Evolutionary conservation across 2,888 invertebrate species (phyloP), one percentile per base, ranked within the genome.

Genomic region (Trichopria drosophilae): DNA sequence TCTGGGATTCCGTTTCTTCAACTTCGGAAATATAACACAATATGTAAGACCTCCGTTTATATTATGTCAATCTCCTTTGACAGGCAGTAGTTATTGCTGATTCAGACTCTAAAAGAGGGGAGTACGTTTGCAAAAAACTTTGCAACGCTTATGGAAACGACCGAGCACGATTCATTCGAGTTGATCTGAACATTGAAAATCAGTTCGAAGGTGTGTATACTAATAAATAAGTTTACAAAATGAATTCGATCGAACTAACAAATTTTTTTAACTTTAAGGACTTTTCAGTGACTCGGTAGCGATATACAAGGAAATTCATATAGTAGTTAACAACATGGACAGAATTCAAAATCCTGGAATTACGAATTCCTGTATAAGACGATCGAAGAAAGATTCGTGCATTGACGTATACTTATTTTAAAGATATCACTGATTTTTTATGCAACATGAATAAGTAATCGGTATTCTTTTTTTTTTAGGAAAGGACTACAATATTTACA

Each of bases 71-170:
- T 16, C 34, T 10, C n/a, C 10, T 39, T 22, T 32, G n/a, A 34
- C 28, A 69, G 60, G 53, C 65, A 60, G 72, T 77, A 6, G 61
- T 76, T 2, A 57, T 77, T 37, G 72, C 71, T 28, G 76, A 76
- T 47, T 55, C 65, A 4, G 65, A 73, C 40, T 43, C 55, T 3
- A 59, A 57, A 4, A 53, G 55, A 15, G 76, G 74, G 0, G 67
- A 71, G 23, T 60, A 56, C 7, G 72, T 77, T 3, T 71, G 61
- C 0, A 59, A 63, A 7, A 71, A 63, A 41, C 65, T 76, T 15
- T 68, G 71, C 34, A 56, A 67, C n/a, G 65, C 67, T 32, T 70
- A 71, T 53, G 76, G 76, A 1, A 69, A 65, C 36, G 66, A 66
- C 22, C 67, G 69, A 15, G 72, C 72, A 0, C 53, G 65, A 7